Evolutionary conservation across 2,888 invertebrate genomes (phyloP).

Genomic region (Lottia gigantea): DNA sequence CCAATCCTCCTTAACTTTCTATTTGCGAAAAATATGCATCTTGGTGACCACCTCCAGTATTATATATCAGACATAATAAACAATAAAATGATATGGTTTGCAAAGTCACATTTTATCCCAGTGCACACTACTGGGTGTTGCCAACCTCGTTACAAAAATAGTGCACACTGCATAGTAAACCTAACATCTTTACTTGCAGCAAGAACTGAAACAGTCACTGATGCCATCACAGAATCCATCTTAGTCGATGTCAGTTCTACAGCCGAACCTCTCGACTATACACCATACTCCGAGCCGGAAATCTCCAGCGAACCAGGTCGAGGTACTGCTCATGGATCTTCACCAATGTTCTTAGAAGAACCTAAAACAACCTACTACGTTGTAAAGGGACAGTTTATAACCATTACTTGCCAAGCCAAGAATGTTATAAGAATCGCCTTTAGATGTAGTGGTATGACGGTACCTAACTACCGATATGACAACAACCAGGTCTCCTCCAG

Average conservation of each 20-base stretch:
- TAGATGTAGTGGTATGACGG: not conserved
- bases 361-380: not conserved
- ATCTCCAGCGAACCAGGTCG: not conserved
- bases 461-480: not conserved
- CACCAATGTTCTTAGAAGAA: not conserved
- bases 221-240: not conserved
- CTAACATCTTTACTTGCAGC: too few species aligned
- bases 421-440: not conserved
- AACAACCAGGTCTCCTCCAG: not conserved
- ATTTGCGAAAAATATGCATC: too few species aligned
- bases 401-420: not conserved
- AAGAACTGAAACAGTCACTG: not conserved
- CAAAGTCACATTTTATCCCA: too few species aligned
- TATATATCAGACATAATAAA: too few species aligned
- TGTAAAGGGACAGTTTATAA: not conserved
- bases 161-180: too few species aligned
- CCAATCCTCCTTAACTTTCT: too few species aligned
- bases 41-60: too few species aligned
- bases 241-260: constrained; percentile 1
- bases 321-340: not conserved
- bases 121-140: too few species aligned
- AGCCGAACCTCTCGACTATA: not conserved
- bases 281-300: not conserved
- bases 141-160: too few species aligned
- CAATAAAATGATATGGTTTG: too few species aligned